Evolutionary conservation across 2,888 invertebrate genomes (phyloP), one percentile per base, ranked within the genome.

Genomic region (Caenorhabditis sinica): DNA sequence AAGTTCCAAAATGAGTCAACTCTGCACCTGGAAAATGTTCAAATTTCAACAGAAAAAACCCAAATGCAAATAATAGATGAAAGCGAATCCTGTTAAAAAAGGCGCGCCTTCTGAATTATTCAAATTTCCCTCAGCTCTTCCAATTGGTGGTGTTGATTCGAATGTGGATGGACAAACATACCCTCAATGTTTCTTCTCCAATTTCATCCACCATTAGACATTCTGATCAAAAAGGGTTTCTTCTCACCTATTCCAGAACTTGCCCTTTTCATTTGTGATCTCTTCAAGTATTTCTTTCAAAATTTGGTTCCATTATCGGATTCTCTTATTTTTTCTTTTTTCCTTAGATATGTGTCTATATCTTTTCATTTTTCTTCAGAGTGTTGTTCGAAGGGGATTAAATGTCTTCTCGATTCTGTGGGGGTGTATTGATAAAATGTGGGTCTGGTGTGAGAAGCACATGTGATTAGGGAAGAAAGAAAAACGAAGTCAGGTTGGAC

Each of bases 131-230:
- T 28, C 28, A 43, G n/a, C 36, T 11, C n/a, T 23, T 28, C 40
- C 65, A 53, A 65, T 51, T 56, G 56, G n/a, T 36, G 51, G 36
- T 65, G 65, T 66, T 74, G 61, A 63, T n/a, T n/a, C n/a, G n/a
- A n/a, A n/a, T n/a, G n/a, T n/a, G n/a, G n/a, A n/a, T 51, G 51
- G 25, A 74, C 40, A 74, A 51, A 75, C 65, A 66, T 53, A 23
- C 61, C 36, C 45, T 45, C 28, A 45, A 11, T 25, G 20, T 40
- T 23, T 40, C 33, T 30, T 66, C 60, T 68, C 60, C 36, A 63
- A 63, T 77, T 77, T 69, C 77, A 61, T 11, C 20, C 49, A 65
- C 56, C 65, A 74, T 75, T 77, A 77, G 69, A 68, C 51, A 69
- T 77, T 51, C 69, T 49, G 76, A 71, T 53, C 56, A 66, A 30